Conservation (phyloP, 2,888 invertebrate species). For the Diploptera punctata region DNA sequence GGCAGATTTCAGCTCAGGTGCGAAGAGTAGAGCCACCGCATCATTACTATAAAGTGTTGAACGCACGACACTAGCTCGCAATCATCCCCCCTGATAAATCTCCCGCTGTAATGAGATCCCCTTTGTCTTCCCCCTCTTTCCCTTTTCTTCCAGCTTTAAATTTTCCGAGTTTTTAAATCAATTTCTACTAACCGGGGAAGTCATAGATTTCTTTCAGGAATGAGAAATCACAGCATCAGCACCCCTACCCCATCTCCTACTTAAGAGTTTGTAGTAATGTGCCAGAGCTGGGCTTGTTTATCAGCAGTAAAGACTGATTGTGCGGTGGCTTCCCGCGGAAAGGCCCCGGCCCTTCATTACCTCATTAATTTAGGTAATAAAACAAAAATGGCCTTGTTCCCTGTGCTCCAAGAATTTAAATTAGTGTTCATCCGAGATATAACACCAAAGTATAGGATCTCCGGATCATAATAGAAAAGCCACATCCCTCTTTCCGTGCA, state of each 20-base stretch:
- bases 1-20: slow-evolving; percentile 13
- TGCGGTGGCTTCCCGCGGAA: slow-evolving; percentile 28
- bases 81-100: slow-evolving; percentile 41
- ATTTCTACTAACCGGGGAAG: slow-evolving; percentile 39
- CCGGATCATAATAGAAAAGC: too few relatives aligned
- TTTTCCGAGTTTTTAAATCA: slow-evolving; percentile 42
- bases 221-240: slow-evolving; percentile 37
- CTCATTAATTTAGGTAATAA: slow-evolving; percentile 44
- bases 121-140: slow-evolving; percentile 35
- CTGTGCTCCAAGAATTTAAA: slow-evolving; percentile 16
- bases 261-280: slow-evolving; percentile 29
- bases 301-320: slow-evolving; percentile 21
- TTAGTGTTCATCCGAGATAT: background rate
- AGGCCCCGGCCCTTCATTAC: slow-evolving; percentile 31
- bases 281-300: slow-evolving; percentile 14
- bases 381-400: slow-evolving; percentile 22
- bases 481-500: too few relatives aligned
- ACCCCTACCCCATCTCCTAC: slow-evolving; percentile 7
- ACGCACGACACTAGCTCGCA: slow-evolving; percentile 17
- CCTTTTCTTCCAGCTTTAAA: slow-evolving; percentile 37
- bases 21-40: background rate
- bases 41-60: slow-evolving; percentile 31
- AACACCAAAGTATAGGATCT: too few relatives aligned
- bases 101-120: slow-evolving; percentile 41
- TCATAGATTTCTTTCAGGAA: slow-evolving; percentile 41